Base-by-base conservation (phyloP, 2,797 vertebrate species). In the Rhynchotus rufescens region DNA sequence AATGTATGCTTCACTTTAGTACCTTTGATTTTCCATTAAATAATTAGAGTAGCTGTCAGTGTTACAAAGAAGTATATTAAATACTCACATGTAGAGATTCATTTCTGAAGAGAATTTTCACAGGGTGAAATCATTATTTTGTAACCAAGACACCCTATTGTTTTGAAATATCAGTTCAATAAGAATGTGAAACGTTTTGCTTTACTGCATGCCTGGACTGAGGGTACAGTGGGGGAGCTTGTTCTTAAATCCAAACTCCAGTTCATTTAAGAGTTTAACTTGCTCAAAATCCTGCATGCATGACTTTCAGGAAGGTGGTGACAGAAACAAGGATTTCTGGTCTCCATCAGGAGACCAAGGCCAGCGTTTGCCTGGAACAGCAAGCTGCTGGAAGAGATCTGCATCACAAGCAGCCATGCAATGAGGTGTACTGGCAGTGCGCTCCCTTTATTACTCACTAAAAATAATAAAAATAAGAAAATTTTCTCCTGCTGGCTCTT, bases 81-180 rank as follows among this genome's bases (percentile, higher is more conserved):
- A 23, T 20, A 23, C 30, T 32, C 17, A 85, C 60, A 36, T 15
- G 23, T 1, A 25, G 61, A 60, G 59, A 34, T 51, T n/a, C 1
- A 12, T 47, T 84, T 81, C 23, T 40, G 68, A 75, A 32, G 19
- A 9, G 23, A 16, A 23, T 26, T 86, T 62, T 61, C 42, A 1
- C 56, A 10, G 59, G 5, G 38, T 66, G 82, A 51, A 11, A 0
- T 51, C 80, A 85, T 76, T 66, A 78, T 65, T 40, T 73, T 12
- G 92, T 87, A 93, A 93, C 89, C 80, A 81, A 49, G 93, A 59
- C 84, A 51, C 79, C 54, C 65, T 25, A 6, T 17, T 92, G 90
- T 84, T 92, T 94, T 74, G 13, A 25, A 88, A 34, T 12, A 96
- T 68, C 83, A 81, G 3, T 15, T 4, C 5, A 19, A 49, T 42